These are phyloP conservation scores for Cyphotilapia sp. DNA, from an alignment of 2,113 vertebrate species.

Conservation along the genomic window DNA sequence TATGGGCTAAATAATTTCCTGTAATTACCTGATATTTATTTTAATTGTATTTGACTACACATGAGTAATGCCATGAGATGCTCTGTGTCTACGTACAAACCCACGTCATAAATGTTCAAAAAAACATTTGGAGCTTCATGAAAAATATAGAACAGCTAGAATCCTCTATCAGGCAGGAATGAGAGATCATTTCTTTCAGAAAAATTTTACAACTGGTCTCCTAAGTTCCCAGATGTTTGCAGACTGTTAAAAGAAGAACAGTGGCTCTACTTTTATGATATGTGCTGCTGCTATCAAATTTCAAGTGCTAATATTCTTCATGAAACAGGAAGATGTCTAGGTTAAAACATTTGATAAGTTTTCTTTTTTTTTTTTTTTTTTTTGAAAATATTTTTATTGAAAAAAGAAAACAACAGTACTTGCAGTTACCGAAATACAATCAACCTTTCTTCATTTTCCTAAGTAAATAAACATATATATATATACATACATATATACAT, in stretches of 20 bases:
- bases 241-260: not conserved
- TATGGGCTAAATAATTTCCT: not conserved
- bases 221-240: not conserved
- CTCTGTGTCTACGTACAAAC: rapidly evolving
- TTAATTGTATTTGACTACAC: not conserved
- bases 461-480: too few species aligned
- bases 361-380: too few species aligned
- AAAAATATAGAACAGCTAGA: not conserved
- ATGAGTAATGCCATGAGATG: not conserved
- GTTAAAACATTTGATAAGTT: not conserved
- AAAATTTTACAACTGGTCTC: not conserved
- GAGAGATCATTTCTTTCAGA: not conserved
- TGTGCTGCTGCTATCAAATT: not conserved
- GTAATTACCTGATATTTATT: not conserved
- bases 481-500: too few species aligned
- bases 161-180: not conserved
- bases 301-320: not conserved
- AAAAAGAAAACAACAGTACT: too few species aligned
- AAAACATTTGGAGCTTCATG: not conserved
- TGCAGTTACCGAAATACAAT: too few species aligned
- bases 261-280: not conserved
- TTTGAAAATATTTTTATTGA: too few species aligned
- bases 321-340: not conserved
- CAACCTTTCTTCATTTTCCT: too few species aligned
- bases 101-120: rapidly evolving